These are phyloP conservation scores for Trachelus troglodyta DNA, from an alignment of 2,888 invertebrate species.

Conservation along the genomic window DNA sequence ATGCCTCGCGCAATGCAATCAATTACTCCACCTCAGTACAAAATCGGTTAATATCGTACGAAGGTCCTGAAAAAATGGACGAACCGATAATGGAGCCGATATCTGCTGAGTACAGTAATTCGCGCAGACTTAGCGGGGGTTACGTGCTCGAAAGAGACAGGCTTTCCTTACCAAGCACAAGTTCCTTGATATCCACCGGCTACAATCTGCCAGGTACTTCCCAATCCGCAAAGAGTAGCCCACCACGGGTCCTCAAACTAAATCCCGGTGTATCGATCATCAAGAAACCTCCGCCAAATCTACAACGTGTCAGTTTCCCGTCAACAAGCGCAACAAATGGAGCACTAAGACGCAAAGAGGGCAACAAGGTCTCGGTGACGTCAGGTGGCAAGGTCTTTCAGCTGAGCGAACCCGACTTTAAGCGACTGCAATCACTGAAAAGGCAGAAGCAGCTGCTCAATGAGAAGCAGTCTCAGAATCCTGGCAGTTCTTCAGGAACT, in stretches of 20 bases:
- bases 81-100: slow-evolving; percentile 59
- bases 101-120: slow-evolving; percentile 50
- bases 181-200: slow-evolving; percentile 9
- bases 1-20: slow-evolving; percentile 79
- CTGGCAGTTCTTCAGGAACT: slow-evolving; percentile 13
- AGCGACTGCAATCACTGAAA: slow-evolving; percentile 71
- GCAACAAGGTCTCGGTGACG: slow-evolving; percentile 78
- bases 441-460: slow-evolving; percentile 67
- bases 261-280: slow-evolving; percentile 62
- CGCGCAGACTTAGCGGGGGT: slow-evolving; percentile 58
- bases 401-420: slow-evolving; percentile 82
- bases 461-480: slow-evolving; percentile 45
- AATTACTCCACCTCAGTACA: slow-evolving; percentile 85
- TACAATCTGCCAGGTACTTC: not conserved
- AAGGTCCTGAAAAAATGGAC: slow-evolving; percentile 67
- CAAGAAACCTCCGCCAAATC: slow-evolving; percentile 60
- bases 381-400: slow-evolving; percentile 84
- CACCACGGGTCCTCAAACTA: slow-evolving; percentile 49
- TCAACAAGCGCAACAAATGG: slow-evolving; percentile 44
- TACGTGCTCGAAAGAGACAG: slow-evolving; percentile 55
- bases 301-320: slow-evolving; percentile 53
- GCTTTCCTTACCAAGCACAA: slow-evolving; percentile 24
- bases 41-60: slow-evolving; percentile 81
- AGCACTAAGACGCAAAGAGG: slow-evolving; percentile 61
- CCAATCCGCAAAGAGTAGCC: slow-evolving; percentile 28